phyloP scores from a whole-genome alignment of 2,113 vertebrate genomes.

The Rissa tridactyla region DNA sequence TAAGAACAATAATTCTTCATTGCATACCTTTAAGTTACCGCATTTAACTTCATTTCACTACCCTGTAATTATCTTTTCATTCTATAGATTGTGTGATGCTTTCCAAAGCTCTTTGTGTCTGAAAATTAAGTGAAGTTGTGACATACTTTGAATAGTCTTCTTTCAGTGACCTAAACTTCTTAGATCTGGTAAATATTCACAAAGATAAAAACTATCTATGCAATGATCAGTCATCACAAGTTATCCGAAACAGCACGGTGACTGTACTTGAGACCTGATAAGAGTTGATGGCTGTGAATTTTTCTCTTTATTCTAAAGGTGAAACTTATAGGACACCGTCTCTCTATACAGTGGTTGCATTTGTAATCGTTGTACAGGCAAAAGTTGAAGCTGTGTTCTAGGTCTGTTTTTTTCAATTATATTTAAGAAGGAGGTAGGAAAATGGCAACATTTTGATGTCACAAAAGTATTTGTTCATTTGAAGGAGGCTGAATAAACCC shows the following conservation, averaged over 20 bases:
- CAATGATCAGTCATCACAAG: neutral
- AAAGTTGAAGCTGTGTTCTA: neutral
- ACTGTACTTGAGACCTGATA: neutral
- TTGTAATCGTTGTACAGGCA: neutral
- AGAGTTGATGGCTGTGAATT: neutral
- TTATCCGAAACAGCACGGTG: neutral
- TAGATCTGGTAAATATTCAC: neutral
- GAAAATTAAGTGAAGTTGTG: constrained; percentile 33
- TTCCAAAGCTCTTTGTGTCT: constrained; percentile 3
- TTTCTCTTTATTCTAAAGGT: neutral
- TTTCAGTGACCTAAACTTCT: neutral
- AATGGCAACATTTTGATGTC: neutral
- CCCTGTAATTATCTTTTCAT: constrained; percentile 51
- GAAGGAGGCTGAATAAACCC: neutral
- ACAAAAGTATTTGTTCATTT: neutral
- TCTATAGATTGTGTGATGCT: neutral
- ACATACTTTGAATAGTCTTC: neutral
- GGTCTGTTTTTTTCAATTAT: neutral
- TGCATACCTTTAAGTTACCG: constrained; percentile 9
- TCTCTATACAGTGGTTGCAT: neutral
- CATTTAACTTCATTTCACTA: constrained; percentile 54
- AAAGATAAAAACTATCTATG: neutral
- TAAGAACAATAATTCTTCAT: constrained; percentile 19
- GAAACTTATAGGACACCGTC: neutral
- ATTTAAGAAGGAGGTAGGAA: neutral